Evolutionary conservation across 2,888 invertebrate species (phyloP).

Genomic region (Leptinotarsa peninsularis): DNA sequence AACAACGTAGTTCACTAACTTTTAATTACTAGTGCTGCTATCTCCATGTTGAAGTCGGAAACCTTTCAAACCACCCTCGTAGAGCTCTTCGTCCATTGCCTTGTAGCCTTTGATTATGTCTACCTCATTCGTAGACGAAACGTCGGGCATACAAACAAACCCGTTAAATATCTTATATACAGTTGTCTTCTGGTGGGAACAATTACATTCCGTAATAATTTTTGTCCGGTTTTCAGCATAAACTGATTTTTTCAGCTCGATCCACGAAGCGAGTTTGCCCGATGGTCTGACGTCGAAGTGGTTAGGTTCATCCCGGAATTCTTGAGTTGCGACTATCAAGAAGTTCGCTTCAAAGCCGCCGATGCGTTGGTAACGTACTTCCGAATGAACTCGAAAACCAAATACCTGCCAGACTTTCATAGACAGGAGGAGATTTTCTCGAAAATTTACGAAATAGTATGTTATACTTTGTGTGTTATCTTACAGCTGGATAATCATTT

Average conservation of each 20-base stretch:
- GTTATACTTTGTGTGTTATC: conserved; percentile 6
- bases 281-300: conserved; percentile 52
- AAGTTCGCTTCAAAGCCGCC: conserved; percentile 64
- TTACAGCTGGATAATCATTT: not conserved
- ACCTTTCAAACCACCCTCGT: no score
- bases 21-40: no score
- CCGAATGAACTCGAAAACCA: conserved; percentile 46
- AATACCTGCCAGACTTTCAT: conserved; percentile 48
- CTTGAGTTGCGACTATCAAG: conserved; percentile 62
- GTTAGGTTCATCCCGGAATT: conserved; percentile 56
- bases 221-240: not conserved
- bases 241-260: conserved; percentile 51
- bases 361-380: conserved; percentile 62
- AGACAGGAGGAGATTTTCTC: conserved; percentile 57
- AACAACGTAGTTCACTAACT: no score
- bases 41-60: no score
- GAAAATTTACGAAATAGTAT: conserved; percentile 57
- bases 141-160: no score
- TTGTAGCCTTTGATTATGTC: no score
- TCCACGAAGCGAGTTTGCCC: conserved; percentile 52
- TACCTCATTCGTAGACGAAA: no score
- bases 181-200: not conserved
- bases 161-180: no score
- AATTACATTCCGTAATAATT: not conserved
- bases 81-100: no score